These are phyloP conservation scores for Pelusios castaneus DNA, from an alignment of 2,113 vertebrate genomes.

Conservation along the genomic window DNA sequence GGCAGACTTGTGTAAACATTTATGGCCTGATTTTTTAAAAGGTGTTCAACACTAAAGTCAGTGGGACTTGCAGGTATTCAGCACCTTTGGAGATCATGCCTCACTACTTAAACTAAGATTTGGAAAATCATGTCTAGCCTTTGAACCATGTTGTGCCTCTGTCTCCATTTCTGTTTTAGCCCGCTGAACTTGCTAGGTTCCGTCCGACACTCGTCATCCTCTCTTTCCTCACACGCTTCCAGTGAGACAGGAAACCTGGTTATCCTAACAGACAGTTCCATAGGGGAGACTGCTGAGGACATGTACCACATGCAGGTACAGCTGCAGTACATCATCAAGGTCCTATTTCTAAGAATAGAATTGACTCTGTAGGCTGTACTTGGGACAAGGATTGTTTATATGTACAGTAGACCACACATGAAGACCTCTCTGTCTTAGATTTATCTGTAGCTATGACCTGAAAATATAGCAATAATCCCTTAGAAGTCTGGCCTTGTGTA, in stretches of 20 bases:
- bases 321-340: not conserved
- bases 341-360: accelerated
- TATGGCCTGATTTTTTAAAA: not conserved
- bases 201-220: slow-evolving; percentile 93
- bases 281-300: slow-evolving; percentile 90
- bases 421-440: not conserved
- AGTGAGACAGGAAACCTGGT: slow-evolving; percentile 92
- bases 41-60: not conserved
- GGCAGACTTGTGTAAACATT: not conserved
- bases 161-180: slow-evolving; percentile 77
- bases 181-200: slow-evolving; percentile 92
- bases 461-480: not conserved
- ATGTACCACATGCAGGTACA: slow-evolving; percentile 92
- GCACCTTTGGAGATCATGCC: not conserved
- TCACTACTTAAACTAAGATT: slow-evolving; percentile 2
- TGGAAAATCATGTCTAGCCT: not conserved
- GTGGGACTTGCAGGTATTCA: not conserved
- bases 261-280: slow-evolving; percentile 88
- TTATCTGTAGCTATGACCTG: not conserved
- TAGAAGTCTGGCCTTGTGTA: not conserved
- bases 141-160: slow-evolving; percentile 21
- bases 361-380: not conserved
- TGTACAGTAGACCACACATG: accelerated
- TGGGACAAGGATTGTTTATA: not conserved
- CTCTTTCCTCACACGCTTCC: slow-evolving; percentile 94